These are phyloP conservation scores for Xanthia icteritia DNA, from an alignment of 2,888 invertebrate genomes.

Conservation along the genomic window DNA sequence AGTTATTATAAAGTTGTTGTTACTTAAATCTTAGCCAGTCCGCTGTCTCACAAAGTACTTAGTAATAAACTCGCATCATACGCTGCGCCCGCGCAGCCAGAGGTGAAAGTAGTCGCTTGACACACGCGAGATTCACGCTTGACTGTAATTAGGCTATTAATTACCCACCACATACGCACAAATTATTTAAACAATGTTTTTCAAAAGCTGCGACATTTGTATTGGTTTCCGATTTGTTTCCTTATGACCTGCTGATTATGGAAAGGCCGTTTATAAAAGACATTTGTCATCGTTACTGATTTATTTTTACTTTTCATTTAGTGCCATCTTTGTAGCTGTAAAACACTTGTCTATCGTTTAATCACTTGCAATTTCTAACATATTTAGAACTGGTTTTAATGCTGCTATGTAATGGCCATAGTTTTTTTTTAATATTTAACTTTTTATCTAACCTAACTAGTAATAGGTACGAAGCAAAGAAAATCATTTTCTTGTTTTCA, in stretches of 20 bases:
- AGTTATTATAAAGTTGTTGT: not conserved
- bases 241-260: conserved; percentile 9
- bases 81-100: conserved; percentile 30
- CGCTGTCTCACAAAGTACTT: conserved; percentile 22
- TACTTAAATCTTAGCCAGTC: conserved; percentile 6
- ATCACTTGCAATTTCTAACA: not conserved
- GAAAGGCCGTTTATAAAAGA: not conserved
- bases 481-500: not conserved
- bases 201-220: conserved; percentile 9
- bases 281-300: not conserved
- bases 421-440: not conserved
- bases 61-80: conserved; percentile 38
- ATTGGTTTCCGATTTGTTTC: conserved; percentile 48
- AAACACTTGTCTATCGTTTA: not conserved
- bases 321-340: not conserved
- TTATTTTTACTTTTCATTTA: not conserved
- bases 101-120: conserved; percentile 63
- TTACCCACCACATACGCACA: conserved; percentile 34
- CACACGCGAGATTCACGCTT: conserved; percentile 64
- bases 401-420: not conserved
- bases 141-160: conserved; percentile 59
- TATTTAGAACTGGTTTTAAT: too few relatives aligned
- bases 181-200: conserved; percentile 6
- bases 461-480: not conserved
- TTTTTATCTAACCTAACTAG: not conserved